These are phyloP conservation scores for Asarcornis scutulata DNA, from an alignment of 2,113 vertebrate genomes.

Conservation along the genomic window DNA sequence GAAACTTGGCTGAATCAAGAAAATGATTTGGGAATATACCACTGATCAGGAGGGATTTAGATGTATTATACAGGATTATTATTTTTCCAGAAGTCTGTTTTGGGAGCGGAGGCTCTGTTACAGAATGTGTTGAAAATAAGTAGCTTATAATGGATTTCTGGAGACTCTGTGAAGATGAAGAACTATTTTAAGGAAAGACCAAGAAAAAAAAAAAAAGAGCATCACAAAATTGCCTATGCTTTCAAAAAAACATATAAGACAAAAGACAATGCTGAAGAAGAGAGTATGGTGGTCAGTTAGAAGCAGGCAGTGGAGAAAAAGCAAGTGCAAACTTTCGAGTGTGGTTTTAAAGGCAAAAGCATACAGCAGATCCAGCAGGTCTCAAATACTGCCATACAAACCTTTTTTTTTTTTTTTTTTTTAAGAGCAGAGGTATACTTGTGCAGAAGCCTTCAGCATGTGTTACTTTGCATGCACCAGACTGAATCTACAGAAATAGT, in stretches of 20 bases:
- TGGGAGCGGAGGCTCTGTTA: slow-evolving; percentile 29
- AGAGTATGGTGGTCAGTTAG: not conserved
- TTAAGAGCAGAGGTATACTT: not conserved
- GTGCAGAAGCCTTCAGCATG: slow-evolving; percentile 10
- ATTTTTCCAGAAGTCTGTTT: slow-evolving; percentile 70
- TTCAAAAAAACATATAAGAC: slow-evolving; percentile 12
- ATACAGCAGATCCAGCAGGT: not conserved
- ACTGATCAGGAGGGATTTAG: slow-evolving; percentile 61
- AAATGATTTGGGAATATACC: slow-evolving; percentile 28
- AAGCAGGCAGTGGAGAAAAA: not conserved
- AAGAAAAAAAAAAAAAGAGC: not conserved
- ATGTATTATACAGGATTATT: slow-evolving; percentile 69
- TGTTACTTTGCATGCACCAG: slow-evolving; percentile 34
- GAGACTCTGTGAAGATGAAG: slow-evolving; percentile 27
- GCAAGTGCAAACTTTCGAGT: not conserved
- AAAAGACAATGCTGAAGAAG: not conserved
- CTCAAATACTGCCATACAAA: slow-evolving; percentile 8
- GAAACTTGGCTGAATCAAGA: slow-evolving; percentile 51
- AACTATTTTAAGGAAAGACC: slow-evolving; percentile 10
- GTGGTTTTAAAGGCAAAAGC: not conserved
- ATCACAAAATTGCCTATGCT: no score
- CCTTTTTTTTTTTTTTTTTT: not conserved
- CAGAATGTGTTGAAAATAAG: slow-evolving; percentile 69
- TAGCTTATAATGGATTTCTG: slow-evolving; percentile 61
- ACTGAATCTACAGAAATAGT: slow-evolving; percentile 22